A percentile compares a stretch with the other conserved stretches of the same genome.
phyloP scores from a whole-genome alignment of 2,797 vertebrate genomes.

The Hoplostethus atlanticus region DNA sequence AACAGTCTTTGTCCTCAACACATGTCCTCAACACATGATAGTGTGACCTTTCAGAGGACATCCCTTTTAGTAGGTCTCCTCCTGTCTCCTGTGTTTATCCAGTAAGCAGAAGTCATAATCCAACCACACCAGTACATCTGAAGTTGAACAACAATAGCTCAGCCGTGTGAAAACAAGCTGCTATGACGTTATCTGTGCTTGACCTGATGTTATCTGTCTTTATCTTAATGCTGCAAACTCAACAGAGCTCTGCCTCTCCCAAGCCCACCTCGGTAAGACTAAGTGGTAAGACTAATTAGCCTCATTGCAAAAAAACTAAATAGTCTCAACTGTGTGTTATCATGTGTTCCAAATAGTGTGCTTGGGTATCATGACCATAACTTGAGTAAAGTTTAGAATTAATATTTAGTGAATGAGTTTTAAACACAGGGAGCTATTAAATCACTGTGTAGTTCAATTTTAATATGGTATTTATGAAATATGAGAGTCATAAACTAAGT shows the following conservation, averaged over 20 bases:
- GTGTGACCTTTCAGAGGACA: background rate
- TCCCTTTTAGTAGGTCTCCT: background rate
- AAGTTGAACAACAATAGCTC: constrained; percentile 36
- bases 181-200: constrained; percentile 50
- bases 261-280: constrained; percentile 94
- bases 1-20: too few relatives aligned
- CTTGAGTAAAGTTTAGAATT: background rate
- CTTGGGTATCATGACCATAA: background rate
- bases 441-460: too few relatives aligned
- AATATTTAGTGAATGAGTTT: too few relatives aligned
- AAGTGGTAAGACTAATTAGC: constrained; percentile 7
- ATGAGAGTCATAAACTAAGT: too few relatives aligned
- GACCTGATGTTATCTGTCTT: constrained; percentile 53
- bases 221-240: constrained; percentile 80
- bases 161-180: constrained; percentile 23
- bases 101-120: constrained; percentile 55
- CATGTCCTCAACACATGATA: too few relatives aligned
- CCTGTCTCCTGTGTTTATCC: constrained; percentile 20
- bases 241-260: constrained; percentile 93
- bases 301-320: background rate
- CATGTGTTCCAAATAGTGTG: background rate
- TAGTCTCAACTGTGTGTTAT: background rate
- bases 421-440: too few relatives aligned
- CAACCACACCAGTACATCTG: constrained; percentile 49
- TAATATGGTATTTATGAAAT: too few relatives aligned